Percentiles rank a stretch among this genome's conserved stretches.
Conservation (phyloP, 2,113 vertebrate species). For the Serinus canaria region DNA sequence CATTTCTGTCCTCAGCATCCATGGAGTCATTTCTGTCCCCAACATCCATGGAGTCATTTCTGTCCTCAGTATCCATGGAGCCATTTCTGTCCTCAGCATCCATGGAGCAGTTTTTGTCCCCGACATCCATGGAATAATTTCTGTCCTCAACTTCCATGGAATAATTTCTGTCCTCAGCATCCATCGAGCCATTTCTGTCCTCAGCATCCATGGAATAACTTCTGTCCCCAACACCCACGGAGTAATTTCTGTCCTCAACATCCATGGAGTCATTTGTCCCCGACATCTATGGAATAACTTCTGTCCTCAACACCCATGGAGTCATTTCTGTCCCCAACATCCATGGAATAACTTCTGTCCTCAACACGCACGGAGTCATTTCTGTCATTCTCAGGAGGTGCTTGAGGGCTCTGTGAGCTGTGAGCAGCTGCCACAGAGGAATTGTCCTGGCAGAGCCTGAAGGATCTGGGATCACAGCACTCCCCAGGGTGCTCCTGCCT, state of each 20-base stretch:
- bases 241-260: background rate
- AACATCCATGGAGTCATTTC: background rate
- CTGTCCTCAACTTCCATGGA: background rate
- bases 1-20: background rate
- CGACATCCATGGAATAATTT: background rate
- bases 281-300: background rate
- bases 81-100: background rate
- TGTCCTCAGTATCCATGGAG: background rate
- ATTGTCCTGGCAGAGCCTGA: background rate
- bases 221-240: background rate
- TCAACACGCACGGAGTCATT: background rate
- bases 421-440: background rate
- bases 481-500: background rate
- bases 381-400: background rate
- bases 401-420: background rate
- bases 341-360: background rate
- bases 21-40: background rate
- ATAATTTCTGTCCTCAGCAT: no score
- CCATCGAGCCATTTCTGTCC: background rate
- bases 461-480: background rate
- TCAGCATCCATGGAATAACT: background rate
- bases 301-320: background rate
- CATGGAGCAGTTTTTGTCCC: rapidly evolving
- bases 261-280: background rate
- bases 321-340: no score